Evolutionary conservation across 2,797 vertebrate genomes (phyloP).

Genomic region (Trachops cirrhosus): DNA sequence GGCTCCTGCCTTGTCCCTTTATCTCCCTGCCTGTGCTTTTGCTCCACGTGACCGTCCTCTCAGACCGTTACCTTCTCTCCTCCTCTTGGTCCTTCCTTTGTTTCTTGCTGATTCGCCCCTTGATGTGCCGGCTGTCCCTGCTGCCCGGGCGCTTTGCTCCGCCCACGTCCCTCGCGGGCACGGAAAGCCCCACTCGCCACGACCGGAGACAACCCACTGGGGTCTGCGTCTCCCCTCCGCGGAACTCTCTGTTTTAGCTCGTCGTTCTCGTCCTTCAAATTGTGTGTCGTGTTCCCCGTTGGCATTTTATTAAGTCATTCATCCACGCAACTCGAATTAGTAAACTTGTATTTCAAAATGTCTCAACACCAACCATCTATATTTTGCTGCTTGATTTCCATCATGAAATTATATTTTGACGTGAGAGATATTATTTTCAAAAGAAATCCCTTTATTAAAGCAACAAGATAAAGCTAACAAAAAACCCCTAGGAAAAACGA

Average conservation of each 20-base stretch:
- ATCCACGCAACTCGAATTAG: not conserved
- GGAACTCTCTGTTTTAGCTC: not conserved
- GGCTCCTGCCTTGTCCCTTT: not conserved
- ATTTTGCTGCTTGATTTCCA: constrained; percentile 29
- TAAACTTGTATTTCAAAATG: not conserved
- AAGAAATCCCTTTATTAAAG: constrained; percentile 20
- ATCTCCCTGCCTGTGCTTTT: not conserved
- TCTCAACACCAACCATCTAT: not conserved
- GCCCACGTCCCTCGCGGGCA: not conserved
- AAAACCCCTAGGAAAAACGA: not conserved
- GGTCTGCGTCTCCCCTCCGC: not conserved
- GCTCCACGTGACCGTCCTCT: not conserved
- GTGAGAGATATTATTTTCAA: not conserved
- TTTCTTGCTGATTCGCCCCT: not conserved
- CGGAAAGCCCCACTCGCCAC: not conserved
- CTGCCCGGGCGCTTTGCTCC: too few relatives aligned
- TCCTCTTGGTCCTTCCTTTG: not conserved
- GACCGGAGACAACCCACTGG: not conserved
- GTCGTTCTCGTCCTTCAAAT: not conserved
- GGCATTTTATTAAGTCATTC: constrained; percentile 2
- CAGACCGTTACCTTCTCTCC: not conserved
- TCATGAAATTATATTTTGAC: constrained; percentile 29
- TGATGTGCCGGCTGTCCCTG: accelerated
- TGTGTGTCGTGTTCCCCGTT: not conserved
- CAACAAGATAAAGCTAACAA: not conserved